These are phyloP conservation scores for Neolamprologus toae DNA, from an alignment of 2,113 vertebrate species.

Conservation along the genomic window DNA sequence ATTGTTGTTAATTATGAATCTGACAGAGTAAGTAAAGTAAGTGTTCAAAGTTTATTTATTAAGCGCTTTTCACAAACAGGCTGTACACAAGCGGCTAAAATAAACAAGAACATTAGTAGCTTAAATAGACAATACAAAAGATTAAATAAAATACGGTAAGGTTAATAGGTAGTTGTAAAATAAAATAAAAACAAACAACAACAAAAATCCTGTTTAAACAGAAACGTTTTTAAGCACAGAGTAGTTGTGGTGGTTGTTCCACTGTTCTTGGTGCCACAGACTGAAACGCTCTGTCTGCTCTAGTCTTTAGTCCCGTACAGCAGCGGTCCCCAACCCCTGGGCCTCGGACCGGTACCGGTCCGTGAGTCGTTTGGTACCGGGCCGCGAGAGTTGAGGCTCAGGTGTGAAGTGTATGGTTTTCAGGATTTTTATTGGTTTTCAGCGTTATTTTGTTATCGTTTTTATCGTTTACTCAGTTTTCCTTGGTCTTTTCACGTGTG, in stretches of 20 bases:
- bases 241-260: neutral
- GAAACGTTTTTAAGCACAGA: neutral
- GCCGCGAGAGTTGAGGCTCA: no score
- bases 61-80: neutral
- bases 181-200: neutral
- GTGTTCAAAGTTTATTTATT: neutral
- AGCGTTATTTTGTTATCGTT: no score
- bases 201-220: neutral
- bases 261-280: neutral
- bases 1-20: neutral
- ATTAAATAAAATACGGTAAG: rapidly evolving
- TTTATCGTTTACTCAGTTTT: no score
- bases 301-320: neutral
- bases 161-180: neutral
- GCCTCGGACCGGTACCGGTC: no score
- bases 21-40: neutral
- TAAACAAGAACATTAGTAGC: neutral
- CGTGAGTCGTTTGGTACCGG: no score
- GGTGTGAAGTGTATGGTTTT: no score
- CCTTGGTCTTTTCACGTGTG: no score
- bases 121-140: neutral
- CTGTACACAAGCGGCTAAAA: rapidly evolving
- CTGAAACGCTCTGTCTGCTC: neutral
- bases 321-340: no score
- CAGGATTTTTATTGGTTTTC: no score